phyloP scores from a whole-genome alignment of 2,888 invertebrate species.

The Molorchus minor region DNA sequence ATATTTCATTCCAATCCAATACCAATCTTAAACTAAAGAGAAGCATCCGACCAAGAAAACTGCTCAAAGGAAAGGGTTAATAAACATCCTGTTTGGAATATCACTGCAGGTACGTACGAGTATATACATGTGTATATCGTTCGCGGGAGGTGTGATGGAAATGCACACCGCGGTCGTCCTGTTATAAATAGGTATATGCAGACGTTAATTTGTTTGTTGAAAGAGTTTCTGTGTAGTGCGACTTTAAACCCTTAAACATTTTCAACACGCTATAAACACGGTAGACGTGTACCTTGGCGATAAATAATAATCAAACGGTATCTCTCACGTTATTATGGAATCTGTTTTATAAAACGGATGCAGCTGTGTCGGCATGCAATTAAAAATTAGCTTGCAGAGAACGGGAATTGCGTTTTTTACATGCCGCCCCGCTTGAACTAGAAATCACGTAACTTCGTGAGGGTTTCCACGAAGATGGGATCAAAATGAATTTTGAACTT shows the following conservation, averaged over 20 bases:
- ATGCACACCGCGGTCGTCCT: constrained; percentile 7
- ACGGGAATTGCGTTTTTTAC: no score
- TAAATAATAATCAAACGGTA: constrained; percentile 17
- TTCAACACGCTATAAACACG: constrained; percentile 14
- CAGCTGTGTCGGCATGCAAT: constrained; percentile 9
- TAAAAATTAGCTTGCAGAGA: no score
- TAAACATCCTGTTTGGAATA: constrained; percentile 13
- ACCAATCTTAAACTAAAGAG: no score
- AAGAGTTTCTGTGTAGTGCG: constrained; percentile 2
- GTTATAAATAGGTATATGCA: constrained; percentile 21
- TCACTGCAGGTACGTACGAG: neutral
- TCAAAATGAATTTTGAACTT: no score
- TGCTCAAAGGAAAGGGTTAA: constrained; percentile 7
- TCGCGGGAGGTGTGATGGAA: neutral
- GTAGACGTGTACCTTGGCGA: constrained; percentile 7
- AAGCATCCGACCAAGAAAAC: no score
- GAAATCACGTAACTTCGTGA: no score
- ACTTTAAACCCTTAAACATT: neutral
- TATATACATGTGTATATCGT: neutral
- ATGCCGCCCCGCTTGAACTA: no score
- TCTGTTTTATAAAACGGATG: constrained; percentile 1
- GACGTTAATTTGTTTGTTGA: constrained; percentile 15
- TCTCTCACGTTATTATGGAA: constrained; percentile 7
- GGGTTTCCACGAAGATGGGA: no score
- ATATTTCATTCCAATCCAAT: neutral